Base-by-base conservation (phyloP, 2,113 vertebrate species). In the Myiozetetes cayanensis region DNA sequence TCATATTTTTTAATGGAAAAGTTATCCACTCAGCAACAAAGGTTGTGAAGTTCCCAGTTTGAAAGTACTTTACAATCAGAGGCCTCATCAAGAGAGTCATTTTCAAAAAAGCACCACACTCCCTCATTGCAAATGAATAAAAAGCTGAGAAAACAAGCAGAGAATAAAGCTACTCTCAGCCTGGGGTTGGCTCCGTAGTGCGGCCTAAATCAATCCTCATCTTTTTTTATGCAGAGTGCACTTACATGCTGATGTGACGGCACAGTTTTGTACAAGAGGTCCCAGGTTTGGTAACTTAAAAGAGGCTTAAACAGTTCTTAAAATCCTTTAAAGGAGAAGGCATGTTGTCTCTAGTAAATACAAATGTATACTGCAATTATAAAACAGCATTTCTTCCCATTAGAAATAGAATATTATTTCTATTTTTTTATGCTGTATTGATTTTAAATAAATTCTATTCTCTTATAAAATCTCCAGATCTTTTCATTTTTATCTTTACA, bases 61-160 rank as follows among this genome's bases (percentile, higher is more conserved):
- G 96, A 97, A 97, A 97, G 97, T 97, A 97, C 97, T 97, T 97
- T 97, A 97, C 97, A 97, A 97, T 97, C 97, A 97, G 96, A 93
- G 94, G 87, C 96, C 95, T 97, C 97, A 97, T 97, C 97, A 97
- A 97, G 96, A 95, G 96, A 97, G 94, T 96, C 91, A 97, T 97
- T 97, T 97, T 97, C 95, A 96, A 96, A 97, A 97, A 97, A 97
- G 96, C 96, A 97, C 96, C 96, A 97, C 94, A 97, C 85, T 97
- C 96, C 95, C 95, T 97, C 93, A 92, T 94, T 96, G 94, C 87
- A 95, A 96, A 96, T 97, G 97, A 97, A 97, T 97, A 97, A 97
- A 97, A 97, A 97, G 95, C 96, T 94, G 94, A 95, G 96, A 96
- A 97, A 97, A 97, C 97, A 97, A 97, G 96, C 97, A 97, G 96